A percentile compares a stretch with the other conserved stretches of the same genome.
Evolutionary conservation across 2,797 vertebrate species (phyloP).

Genomic region (Otolemur crassicaudatus): DNA sequence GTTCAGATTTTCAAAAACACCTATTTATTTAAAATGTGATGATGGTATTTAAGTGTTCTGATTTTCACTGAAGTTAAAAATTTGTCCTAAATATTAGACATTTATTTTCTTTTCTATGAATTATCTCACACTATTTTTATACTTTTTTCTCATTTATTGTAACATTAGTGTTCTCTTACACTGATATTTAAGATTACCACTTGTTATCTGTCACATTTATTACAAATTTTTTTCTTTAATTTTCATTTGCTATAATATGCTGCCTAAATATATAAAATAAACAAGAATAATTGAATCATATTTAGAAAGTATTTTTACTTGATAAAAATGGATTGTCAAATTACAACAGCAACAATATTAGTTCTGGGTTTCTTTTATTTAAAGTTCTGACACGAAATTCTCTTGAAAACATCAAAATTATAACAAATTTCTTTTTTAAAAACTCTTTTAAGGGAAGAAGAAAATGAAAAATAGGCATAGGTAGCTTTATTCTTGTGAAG

Average conservation of each 20-base stretch:
- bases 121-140: slow-evolving; percentile 5
- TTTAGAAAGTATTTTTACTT: neutral
- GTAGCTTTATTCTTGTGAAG: neutral
- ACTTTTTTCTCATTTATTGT: neutral
- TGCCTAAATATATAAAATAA: neutral
- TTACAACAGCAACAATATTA: neutral
- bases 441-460: neutral
- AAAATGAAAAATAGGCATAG: neutral
- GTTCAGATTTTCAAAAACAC: slow-evolving; percentile 4
- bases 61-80: slow-evolving; percentile 21
- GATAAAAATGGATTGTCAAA: neutral
- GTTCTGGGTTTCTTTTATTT: neutral
- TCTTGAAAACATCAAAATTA: neutral
- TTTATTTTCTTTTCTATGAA: neutral
- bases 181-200: neutral
- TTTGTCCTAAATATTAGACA: neutral
- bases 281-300: neutral
- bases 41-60: neutral
- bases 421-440: neutral
- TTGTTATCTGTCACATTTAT: neutral
- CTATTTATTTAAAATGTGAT: neutral
- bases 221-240: neutral
- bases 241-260: neutral
- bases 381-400: neutral
- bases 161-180: neutral